A percentile compares a stretch with the other conserved stretches of the same genome.
phyloP scores from a whole-genome alignment of 2,113 vertebrate genomes.

The Dendrocopos noguchii region DNA sequence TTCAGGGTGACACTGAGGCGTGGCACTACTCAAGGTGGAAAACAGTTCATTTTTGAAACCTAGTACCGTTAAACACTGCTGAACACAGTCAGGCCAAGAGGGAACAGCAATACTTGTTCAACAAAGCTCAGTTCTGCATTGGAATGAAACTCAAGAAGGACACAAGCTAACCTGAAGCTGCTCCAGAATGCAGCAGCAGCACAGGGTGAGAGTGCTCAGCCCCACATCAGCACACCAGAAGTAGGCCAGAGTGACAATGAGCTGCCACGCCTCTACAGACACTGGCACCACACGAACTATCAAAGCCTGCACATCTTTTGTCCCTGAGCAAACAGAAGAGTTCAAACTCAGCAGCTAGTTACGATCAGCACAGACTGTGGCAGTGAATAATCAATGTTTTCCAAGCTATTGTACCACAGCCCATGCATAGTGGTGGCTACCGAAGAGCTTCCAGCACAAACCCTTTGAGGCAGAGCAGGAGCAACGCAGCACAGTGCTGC shows the following conservation, averaged over 20 bases:
- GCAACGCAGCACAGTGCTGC: neutral
- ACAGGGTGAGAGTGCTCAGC: neutral
- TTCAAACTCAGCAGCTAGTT: neutral
- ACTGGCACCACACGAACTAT: neutral
- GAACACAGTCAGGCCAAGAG: neutral
- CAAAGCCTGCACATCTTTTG: neutral
- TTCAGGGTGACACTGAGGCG: neutral
- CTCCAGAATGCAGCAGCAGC: neutral
- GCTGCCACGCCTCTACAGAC: neutral
- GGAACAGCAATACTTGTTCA: neutral
- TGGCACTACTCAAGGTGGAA: neutral
- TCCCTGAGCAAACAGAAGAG: neutral
- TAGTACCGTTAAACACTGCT: neutral
- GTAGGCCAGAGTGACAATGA: neutral
- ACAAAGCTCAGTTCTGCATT: neutral
- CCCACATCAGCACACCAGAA: neutral
- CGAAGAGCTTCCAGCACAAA: neutral
- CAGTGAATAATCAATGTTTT: neutral
- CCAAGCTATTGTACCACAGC: neutral
- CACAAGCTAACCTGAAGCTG: neutral
- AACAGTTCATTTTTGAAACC: neutral
- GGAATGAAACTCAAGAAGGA: neutral
- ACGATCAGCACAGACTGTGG: accelerated
- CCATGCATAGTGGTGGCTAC: neutral
- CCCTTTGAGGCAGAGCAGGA: neutral